Evolutionary conservation across 2,113 vertebrate species (phyloP), one percentile per base, ranked within the genome.

Genomic region (Pyrgilauda ruficollis): DNA sequence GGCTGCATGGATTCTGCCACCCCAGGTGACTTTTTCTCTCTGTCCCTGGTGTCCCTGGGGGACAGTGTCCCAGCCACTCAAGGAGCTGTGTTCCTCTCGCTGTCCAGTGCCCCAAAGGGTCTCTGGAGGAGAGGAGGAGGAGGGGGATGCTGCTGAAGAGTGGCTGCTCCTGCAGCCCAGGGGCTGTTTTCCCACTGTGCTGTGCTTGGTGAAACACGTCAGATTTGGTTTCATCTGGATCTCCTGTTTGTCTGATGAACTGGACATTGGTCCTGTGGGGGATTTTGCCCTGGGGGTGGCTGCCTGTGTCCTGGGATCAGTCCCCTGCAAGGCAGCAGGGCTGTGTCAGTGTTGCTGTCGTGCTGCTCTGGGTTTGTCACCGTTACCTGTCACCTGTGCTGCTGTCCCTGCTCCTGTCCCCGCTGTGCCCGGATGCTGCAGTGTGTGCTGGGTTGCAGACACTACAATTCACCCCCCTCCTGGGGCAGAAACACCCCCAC

Each of bases 311-410:
- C 67, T 53, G 63, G 84, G 47, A 7, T 61, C 17, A 2, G 39
- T 9, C 30, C 31, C 22, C 67, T 74, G 6, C 7, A 31, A 78
- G 75, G 41, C 69, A 43, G 64, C 0, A 0, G 30, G 43, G 49
- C 55, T 52, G 41, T 31, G 81, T 20, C 41, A 2, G 0, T 43
- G 81, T 7, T 35, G 31, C 58, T 19, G 10, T 43, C 0, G 1
- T 17, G 27, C n/a, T 58, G 64, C 49, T 15, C 49, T 19, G 43
- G 49, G 22, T 13, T 17, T 74, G 79, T 85, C 66, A 21, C 84
- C 50, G 62, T 46, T 2, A 3, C 66, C 31, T 37, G 74, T 30
- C 59, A 27, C 77, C 77, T 52, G 41, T 49, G 28, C 76, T 66
- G 66, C 77, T 76, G 37, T 20, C 70, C 77, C 73, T 17, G 37